Percentiles rank a stretch among this genome's conserved stretches.
Evolutionary conservation across 2,888 invertebrate genomes (phyloP).

Genomic region (Phaonia tiefii): DNA sequence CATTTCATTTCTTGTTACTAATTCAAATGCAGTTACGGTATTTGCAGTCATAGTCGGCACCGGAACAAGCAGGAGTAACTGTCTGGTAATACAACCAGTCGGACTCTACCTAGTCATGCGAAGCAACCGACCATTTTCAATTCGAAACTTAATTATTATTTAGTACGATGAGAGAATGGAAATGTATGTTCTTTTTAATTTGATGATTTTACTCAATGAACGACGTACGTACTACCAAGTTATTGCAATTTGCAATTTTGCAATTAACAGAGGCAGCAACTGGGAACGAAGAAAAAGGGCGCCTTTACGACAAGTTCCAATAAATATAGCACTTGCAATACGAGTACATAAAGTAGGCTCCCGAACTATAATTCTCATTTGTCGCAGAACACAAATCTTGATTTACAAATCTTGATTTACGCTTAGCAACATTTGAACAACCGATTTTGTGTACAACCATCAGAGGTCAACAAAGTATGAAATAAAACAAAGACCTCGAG

Average conservation of each 20-base stretch:
- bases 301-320: not conserved
- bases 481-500: too few relatives aligned
- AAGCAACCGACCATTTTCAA: constrained; percentile 46
- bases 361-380: too few relatives aligned
- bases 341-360: not conserved
- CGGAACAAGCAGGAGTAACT: not conserved
- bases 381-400: too few relatives aligned
- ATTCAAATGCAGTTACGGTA: constrained; percentile 34
- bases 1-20: constrained; percentile 37
- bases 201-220: constrained; percentile 50
- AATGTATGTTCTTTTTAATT: constrained; percentile 57
- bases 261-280: constrained; percentile 8
- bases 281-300: not conserved
- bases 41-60: not conserved
- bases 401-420: too few relatives aligned
- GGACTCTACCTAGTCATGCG: constrained; percentile 4
- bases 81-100: not conserved
- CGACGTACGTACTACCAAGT: too few relatives aligned
- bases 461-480: too few relatives aligned
- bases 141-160: constrained; percentile 66
- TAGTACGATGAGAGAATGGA: constrained; percentile 49
- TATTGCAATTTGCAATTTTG: not conserved
- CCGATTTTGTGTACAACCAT: too few relatives aligned
- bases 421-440: too few relatives aligned
- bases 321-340: not conserved